Base-by-base conservation (phyloP, 1,140 invertebrate species). In the Rhyacophila brunnea region DNA sequence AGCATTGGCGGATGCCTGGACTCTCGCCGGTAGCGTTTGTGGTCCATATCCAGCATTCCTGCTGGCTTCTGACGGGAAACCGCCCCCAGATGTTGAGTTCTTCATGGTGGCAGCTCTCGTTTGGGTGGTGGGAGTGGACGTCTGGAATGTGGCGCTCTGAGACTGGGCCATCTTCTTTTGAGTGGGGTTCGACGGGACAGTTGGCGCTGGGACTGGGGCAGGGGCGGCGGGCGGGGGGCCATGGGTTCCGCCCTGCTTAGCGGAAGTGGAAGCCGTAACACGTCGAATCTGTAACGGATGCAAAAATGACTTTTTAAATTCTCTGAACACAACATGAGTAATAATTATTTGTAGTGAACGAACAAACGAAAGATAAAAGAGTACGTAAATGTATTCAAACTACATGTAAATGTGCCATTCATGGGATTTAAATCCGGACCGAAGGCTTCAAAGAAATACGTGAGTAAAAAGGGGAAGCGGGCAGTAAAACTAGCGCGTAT, bases 181-280 rank as follows among this genome's bases (percentile, higher is more conserved):
- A 20, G 84, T 81, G 28, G 85, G 84, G 5, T 84, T 83, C 9
- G 84, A 79, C 55, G 77, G 69, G 58, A 75, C 64, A 7, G 74
- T 71, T 53, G 77, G 80, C 20, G 80, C 81, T 15, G 85, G 84
- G 28, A 85, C 83, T 1, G 85, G 86, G 1, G 85, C 84, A 1
- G 85, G 84, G 35, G 85, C 68, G 20, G 84, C 83, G 35, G 85
- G 85, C 4, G 84, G 84, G 11, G 85, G 80, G 6, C 84, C 83
- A 6, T 59, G 43, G 19, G 47, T 55, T 32, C 44, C 35, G 44
- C 45, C 62, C 42, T 58, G 63, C 35, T 62, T 72, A 73, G 66
- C 74, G 48, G 62, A 64, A 64, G 48, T 71, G 70, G 73, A 72
- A 73, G 69, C 74, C 67, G 74, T 74, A 64, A 73, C 73, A 66